Evolutionary conservation across 2,888 invertebrate genomes (phyloP), one percentile per base, ranked within the genome.

Genomic region (Dasysyrphus tricinctus): DNA sequence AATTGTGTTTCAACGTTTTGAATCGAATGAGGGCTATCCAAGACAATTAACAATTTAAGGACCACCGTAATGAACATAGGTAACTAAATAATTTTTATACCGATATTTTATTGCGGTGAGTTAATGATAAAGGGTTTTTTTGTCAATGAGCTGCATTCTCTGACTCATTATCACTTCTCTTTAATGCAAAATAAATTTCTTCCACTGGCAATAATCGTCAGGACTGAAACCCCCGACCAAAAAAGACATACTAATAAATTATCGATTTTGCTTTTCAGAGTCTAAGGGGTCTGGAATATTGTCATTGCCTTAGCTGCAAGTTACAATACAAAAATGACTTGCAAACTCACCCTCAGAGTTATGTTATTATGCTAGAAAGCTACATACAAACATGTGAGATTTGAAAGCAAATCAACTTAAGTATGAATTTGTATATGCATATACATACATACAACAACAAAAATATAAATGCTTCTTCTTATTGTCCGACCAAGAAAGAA

Each of bases 251-350:
- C n/a, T n/a, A 29, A 54, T 29, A 24, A 54, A 54, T 54, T 54
- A 54, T 54, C 54, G 54, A 54, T 54, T 54, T 54, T 54, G 54
- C 24, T 14, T 54, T 14, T 51, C 51, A 11, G 14, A 8, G 8
- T 16, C 49, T 12, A 1, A 14, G 29, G 29, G 7, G 3, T 54
- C 29, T 8, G 6, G 24, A 24, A 29, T 24, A 8, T 54, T 54
- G 7, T 7, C 29, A 54, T n/a, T 54, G 6, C 29, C 14, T 29
- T 54, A n/a, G 29, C 12, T 51, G 9, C 19, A 2, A 24, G 24
- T 24, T 24, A 24, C 24, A 29, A 54, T 0, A 29, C 24, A 14
- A 24, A 54, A 14, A 54, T 7, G 12, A 51, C 14, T 51, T 24
- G 5, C 24, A 14, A 54, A 54, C 51, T 29, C 29, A n/a, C 54